Evolutionary conservation across 2,888 invertebrate genomes (phyloP).

Genomic region (Eristalinus sepulchralis): DNA sequence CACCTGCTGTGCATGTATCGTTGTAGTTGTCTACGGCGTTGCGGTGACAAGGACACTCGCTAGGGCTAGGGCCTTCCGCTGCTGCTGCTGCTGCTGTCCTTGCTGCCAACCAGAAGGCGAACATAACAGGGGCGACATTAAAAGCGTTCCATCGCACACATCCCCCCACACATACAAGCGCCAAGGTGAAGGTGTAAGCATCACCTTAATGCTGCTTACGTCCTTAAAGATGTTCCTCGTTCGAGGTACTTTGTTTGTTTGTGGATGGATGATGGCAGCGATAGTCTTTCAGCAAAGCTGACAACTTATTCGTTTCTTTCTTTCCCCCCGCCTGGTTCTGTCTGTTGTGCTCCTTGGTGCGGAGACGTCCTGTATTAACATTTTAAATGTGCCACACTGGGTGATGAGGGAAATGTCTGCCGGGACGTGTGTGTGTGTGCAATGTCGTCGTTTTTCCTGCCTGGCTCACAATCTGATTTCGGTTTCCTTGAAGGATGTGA

Average conservation of each 20-base stretch:
- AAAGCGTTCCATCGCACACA: slow-evolving; percentile 22
- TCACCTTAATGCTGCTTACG: slow-evolving; percentile 58
- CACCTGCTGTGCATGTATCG: not conserved
- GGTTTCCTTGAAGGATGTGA: slow-evolving; percentile 15
- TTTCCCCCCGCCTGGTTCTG: not conserved
- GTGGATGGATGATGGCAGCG: slow-evolving; percentile 21
- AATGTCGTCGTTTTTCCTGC: not conserved
- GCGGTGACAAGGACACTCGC: slow-evolving; percentile 49
- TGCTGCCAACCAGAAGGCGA: slow-evolving; percentile 2
- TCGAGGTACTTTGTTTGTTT: slow-evolving; percentile 35
- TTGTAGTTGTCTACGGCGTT: not conserved
- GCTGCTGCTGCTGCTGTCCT: slow-evolving; percentile 3
- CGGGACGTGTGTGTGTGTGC: not conserved
- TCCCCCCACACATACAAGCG: not conserved
- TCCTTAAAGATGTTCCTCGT: slow-evolving; percentile 48
- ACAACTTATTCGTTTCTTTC: slow-evolving; percentile 45
- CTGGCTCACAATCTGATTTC: slow-evolving; percentile 25
- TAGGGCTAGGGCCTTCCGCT: slow-evolving; percentile 2
- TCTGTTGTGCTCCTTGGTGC: not conserved
- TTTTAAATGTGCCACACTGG: slow-evolving; percentile 33
- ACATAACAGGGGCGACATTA: slow-evolving; percentile 56
- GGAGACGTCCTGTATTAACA: slow-evolving; percentile 39
- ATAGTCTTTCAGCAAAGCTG: slow-evolving; percentile 45
- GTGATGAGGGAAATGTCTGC: slow-evolving; percentile 12
- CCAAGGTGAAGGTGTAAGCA: slow-evolving; percentile 57